Evolutionary conservation across 2,113 vertebrate genomes (phyloP).

Genomic region (Heteronetta atricapilla): DNA sequence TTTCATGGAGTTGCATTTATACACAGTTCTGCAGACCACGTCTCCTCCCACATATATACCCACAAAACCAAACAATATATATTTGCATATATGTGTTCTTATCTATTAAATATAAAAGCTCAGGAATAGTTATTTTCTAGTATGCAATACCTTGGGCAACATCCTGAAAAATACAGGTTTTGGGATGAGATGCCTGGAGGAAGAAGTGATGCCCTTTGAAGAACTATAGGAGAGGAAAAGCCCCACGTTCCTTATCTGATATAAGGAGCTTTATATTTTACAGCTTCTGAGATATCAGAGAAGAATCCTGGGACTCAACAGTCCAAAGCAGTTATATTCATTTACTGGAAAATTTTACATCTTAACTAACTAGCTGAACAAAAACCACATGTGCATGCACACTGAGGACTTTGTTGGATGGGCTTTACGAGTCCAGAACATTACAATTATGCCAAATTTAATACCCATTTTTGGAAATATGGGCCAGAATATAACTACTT

Average conservation of each 20-base stretch:
- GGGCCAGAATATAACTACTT: conserved; percentile 1
- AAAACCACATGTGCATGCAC: neutral
- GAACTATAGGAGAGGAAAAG: neutral
- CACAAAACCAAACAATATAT: neutral
- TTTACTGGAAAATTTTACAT: neutral
- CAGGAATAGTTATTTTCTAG: neutral
- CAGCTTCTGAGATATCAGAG: neutral
- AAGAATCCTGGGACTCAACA: neutral
- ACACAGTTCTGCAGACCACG: neutral
- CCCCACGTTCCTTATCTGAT: neutral
- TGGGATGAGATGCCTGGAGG: neutral
- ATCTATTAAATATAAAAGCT: neutral
- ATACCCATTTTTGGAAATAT: neutral
- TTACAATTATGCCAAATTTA: neutral
- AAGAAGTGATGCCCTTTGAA: neutral
- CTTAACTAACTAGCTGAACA: neutral
- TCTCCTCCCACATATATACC: neutral
- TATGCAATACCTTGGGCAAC: neutral
- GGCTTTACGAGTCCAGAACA: neutral
- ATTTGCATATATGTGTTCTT: neutral
- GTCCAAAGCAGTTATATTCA: neutral
- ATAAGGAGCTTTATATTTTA: neutral
- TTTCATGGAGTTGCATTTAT: neutral
- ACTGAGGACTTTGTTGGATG: neutral
- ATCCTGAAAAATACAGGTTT: neutral